phyloP scores from a whole-genome alignment of 2,888 invertebrate species.

The Exephanes ischioxanthus region DNA sequence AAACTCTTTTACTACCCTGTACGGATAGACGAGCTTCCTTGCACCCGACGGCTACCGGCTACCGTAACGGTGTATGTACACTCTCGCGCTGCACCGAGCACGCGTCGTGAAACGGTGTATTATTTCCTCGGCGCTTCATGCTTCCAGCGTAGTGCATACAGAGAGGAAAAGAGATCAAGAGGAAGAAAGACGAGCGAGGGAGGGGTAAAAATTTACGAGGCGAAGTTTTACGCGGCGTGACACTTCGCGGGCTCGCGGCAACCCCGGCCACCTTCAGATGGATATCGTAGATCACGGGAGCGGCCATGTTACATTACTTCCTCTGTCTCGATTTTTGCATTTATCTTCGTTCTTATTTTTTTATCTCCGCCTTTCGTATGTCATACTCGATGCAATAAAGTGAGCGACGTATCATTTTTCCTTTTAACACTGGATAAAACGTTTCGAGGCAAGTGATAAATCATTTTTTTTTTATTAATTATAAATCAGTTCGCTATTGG shows the following conservation, averaged over 20 bases:
- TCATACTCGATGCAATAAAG: slow-evolving; percentile 44
- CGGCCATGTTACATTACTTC: slow-evolving; percentile 51
- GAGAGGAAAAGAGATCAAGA: slow-evolving; percentile 8
- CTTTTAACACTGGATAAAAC: slow-evolving; percentile 14
- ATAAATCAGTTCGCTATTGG: background rate
- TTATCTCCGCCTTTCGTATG: background rate
- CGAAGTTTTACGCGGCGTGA: slow-evolving; percentile 67
- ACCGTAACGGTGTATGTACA: slow-evolving; percentile 39
- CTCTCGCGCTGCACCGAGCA: slow-evolving; percentile 49
- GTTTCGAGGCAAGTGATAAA: slow-evolving; percentile 5
- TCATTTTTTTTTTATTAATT: background rate
- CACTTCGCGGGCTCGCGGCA: slow-evolving; percentile 47
- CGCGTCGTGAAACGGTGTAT: slow-evolving; percentile 65
- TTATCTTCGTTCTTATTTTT: background rate
- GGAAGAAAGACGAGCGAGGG: slow-evolving; percentile 11
- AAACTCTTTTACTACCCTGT: slow-evolving; percentile 63
- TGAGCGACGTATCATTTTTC: background rate
- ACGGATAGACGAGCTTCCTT: slow-evolving; percentile 44
- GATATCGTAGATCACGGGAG: slow-evolving; percentile 58
- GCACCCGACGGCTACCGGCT: slow-evolving; percentile 31
- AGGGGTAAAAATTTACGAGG: slow-evolving; percentile 64
- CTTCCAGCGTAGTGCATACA: background rate
- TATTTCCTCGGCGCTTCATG: slow-evolving; percentile 55
- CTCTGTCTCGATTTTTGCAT: slow-evolving; percentile 50
- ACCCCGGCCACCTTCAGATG: slow-evolving; percentile 42